phyloP scores from a whole-genome alignment of 2,888 invertebrate genomes.

The Drosophila engyochracea region DNA sequence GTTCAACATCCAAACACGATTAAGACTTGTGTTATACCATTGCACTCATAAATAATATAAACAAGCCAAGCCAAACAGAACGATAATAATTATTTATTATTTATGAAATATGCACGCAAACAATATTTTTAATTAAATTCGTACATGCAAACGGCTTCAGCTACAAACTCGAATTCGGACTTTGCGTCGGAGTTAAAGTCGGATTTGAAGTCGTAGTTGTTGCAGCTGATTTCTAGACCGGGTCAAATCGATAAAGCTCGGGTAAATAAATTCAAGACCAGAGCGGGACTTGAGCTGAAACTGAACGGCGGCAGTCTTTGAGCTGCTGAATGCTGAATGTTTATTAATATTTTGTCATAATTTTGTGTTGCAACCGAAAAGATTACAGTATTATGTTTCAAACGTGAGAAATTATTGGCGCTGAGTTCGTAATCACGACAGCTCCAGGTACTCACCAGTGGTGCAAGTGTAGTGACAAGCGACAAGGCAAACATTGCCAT shows the following conservation, averaged over 20 bases:
- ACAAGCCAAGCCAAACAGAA: constrained; percentile 54
- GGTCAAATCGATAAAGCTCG: constrained; percentile 73
- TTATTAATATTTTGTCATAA: constrained; percentile 79
- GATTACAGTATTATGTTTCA: constrained; percentile 58
- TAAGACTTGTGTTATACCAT: constrained; percentile 51
- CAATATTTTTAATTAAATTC: constrained; percentile 77
- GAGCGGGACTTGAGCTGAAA: constrained; percentile 15
- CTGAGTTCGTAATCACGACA: constrained; percentile 54
- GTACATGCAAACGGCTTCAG: constrained; percentile 68
- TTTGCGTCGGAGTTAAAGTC: constrained; percentile 7
- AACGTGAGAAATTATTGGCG: constrained; percentile 75
- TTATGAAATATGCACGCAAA: constrained; percentile 79
- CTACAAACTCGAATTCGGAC: constrained; percentile 25
- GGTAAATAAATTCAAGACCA: constrained; percentile 63
- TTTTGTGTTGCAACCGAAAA: constrained; percentile 65
- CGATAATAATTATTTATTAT: constrained; percentile 77
- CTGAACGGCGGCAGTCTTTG: constrained; percentile 59
- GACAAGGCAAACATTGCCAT: constrained; percentile 37
- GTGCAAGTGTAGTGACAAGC: constrained; percentile 65
- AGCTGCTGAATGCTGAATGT: constrained; percentile 52
- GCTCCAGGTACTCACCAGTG: constrained; percentile 34
- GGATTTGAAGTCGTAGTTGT: constrained; percentile 11
- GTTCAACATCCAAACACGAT: constrained; percentile 61
- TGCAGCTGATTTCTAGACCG: constrained; percentile 53
- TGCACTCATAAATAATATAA: constrained; percentile 72